Evolutionary conservation across 2,888 invertebrate genomes (phyloP), one percentile per base, ranked within the genome.

Genomic region (Panorpa germanica): DNA sequence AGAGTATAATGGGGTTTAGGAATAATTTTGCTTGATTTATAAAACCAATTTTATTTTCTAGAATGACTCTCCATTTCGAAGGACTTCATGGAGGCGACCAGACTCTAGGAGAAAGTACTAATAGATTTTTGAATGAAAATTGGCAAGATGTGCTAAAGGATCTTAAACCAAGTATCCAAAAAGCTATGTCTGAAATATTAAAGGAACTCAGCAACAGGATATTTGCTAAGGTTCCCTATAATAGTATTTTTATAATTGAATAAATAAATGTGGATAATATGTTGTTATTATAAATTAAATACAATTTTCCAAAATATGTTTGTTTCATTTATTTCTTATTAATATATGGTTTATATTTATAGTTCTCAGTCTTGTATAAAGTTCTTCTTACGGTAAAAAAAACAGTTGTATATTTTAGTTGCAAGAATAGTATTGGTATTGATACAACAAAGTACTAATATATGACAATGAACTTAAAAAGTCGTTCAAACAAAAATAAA

Each of bases 91-190:
- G n/a, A n/a, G n/a, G n/a, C n/a, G n/a, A n/a, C n/a, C n/a, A n/a
- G n/a, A n/a, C n/a, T n/a, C n/a, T n/a, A n/a, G n/a, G 46, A 35
- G 39, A 42, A 29, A 43, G 40, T 19, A 42, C 46, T 43, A 47
- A 47, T 33, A 23, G 17, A 5, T 44, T 48, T 31, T 34, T 49
- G 16, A 49, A 49, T 36, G 44, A 59, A 37, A 59, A 60, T 40
- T 59, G 58, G 58, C 28, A 38, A 18, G 52, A 53, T 18, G 55
- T 59, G 9, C 52, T 57, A 45, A 39, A 37, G 6, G 59, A 59
- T 35, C 34, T 49, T 18, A 38, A 40, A 29, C 35, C 39, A 2
- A 34, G 41, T 5, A 42, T 48, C 19, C 40, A 42, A 33, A 36
- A 34, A 9, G 41, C 43, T 4, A 42, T 47, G 33, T 29, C 38